Base-by-base conservation (phyloP, 2,113 vertebrate species). In the Anthoscopus minutus region DNA sequence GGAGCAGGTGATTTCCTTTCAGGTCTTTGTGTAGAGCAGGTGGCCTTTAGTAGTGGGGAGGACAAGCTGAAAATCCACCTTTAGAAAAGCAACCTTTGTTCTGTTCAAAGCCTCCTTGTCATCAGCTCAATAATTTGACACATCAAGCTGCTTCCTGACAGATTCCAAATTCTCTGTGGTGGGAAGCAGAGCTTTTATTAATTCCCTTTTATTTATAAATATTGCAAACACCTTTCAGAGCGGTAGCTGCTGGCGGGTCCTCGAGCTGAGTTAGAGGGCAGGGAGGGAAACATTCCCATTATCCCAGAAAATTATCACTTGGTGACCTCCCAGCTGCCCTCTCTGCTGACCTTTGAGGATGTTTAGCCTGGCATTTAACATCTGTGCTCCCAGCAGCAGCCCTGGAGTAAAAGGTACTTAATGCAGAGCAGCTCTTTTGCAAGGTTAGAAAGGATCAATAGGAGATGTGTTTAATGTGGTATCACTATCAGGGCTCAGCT, bases 381-480 rank as follows among this genome's bases (percentile, higher is more conserved):
- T 98, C 97, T 97, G 97, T 62, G 96, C 97, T 96, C 97, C 97
- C 96, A 95, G 93, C 97, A 96, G 97, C 86, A 45, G 81, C 23
- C 8, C 83, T 62, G 93, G 93, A 98, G 96, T 98, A 95, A 98
- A 98, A 97, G 95, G 97, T 97, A 96, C 97, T 98, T 98, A 98
- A 97, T 25, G 95, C 93, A 54, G 83, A 60, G 82, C 92, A 95
- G 96, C 96, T 96, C 38, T 95, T 98, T 82, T 91, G 97, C 97
- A 98, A 98, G 98, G 98, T 98, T 98, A 97, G 98, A 97, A 81
- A 84, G 94, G 96, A 98, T 98, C 98, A 93, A 98, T 98, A 98
- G 95, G 97, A 98, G 97, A 98, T 77, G 97, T 97, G 98, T 98
- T 98, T 98, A 98, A 97, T 98, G 97, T 31, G 92, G 97, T 98